Percentiles rank a stretch among this genome's conserved stretches.
Evolutionary conservation across 2,113 vertebrate genomes (phyloP).

Genomic region (Misgurnus mizolepis): DNA sequence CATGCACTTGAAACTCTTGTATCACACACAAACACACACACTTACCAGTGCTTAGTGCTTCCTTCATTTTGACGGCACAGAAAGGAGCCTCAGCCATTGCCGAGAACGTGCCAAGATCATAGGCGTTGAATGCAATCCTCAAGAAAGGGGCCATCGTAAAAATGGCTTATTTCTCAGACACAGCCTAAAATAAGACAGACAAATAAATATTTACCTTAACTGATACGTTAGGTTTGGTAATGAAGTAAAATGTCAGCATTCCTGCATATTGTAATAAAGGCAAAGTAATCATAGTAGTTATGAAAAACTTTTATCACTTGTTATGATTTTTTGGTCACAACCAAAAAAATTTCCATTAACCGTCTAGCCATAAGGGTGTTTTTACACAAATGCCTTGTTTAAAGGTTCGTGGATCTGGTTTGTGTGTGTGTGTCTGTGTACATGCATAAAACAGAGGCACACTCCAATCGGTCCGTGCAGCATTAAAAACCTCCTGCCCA

Average conservation of each 20-base stretch:
- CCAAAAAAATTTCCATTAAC: too few relatives aligned
- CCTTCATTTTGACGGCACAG: constrained; percentile 95
- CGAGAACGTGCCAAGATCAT: constrained; percentile 83
- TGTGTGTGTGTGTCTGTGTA: too few relatives aligned
- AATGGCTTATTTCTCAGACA: constrained; percentile 34
- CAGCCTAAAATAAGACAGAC: constrained; percentile 51
- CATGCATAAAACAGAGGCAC: too few relatives aligned
- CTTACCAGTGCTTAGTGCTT: constrained; percentile 89
- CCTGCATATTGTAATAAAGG: not conserved
- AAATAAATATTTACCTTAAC: not conserved
- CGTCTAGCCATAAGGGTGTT: too few relatives aligned
- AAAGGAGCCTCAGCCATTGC: constrained; percentile 61
- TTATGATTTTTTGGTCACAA: too few relatives aligned
- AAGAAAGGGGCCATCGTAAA: constrained; percentile 90
- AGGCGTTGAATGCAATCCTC: constrained; percentile 91
- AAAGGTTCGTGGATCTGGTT: too few relatives aligned
- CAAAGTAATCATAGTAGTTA: too few relatives aligned
- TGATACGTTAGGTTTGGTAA: not conserved
- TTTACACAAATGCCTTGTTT: too few relatives aligned
- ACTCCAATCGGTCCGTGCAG: too few relatives aligned
- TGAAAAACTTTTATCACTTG: too few relatives aligned
- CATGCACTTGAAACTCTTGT: constrained; percentile 6
- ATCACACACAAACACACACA: not conserved
- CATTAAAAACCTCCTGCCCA: too few relatives aligned
- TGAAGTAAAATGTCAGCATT: not conserved